A percentile compares a stretch with the other conserved stretches of the same genome.
phyloP scores from a whole-genome alignment of 2,888 invertebrate species.

The Cordylochernes scorpioides region DNA sequence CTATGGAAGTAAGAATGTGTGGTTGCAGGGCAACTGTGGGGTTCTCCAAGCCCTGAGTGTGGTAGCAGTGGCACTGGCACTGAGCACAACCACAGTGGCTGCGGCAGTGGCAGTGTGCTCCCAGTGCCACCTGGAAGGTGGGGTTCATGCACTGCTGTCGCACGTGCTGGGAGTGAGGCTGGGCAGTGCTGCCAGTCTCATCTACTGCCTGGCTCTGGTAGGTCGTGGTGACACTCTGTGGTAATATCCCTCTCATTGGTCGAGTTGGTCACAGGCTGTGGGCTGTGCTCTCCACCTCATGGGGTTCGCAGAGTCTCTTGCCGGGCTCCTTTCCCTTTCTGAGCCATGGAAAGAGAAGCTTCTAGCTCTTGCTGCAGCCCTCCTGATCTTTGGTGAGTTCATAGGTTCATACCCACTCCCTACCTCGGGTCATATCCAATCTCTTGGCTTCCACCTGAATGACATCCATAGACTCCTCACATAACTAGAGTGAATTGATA shows the following conservation, averaged over 20 bases:
- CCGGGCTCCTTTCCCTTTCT: too few species aligned
- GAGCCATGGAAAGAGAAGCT: too few species aligned
- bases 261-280: constrained; percentile 41
- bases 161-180: constrained; percentile 78
- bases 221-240: too few species aligned
- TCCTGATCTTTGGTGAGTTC: constrained; percentile 44
- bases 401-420: too few species aligned
- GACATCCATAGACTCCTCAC: too few species aligned
- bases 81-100: constrained; percentile 67
- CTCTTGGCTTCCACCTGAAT: too few species aligned
- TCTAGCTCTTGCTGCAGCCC: constrained; percentile 69
- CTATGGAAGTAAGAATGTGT: too few species aligned
- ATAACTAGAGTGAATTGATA: too few species aligned
- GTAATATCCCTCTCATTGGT: too few species aligned
- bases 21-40: constrained; percentile 27
- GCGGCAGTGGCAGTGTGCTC: constrained; percentile 92
- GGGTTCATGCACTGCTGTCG: constrained; percentile 77
- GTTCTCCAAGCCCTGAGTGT: constrained; percentile 25
- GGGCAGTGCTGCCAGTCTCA: constrained; percentile 67
- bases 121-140: constrained; percentile 79
- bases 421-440: too few species aligned
- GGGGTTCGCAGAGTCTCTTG: constrained; percentile 89
- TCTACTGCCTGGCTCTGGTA: constrained; percentile 90
- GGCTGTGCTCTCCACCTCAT: constrained; percentile 84
- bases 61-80: constrained; percentile 36